Base-by-base conservation (phyloP, 2,888 invertebrate genomes). In the Drosophila melanosoma region DNA sequence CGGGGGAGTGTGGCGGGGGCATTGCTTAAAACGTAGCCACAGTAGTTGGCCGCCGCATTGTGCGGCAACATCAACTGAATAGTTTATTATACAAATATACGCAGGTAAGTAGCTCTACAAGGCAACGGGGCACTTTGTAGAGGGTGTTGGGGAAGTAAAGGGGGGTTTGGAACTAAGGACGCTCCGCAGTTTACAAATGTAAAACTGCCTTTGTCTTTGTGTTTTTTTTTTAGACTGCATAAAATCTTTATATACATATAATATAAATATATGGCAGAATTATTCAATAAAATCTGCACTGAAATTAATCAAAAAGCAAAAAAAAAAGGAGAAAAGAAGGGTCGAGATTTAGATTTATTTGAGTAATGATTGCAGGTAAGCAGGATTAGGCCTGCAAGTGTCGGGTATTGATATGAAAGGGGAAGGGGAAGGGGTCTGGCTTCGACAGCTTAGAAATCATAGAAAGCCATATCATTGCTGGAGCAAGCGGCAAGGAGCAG, bases 11-110 rank as follows among this genome's bases (percentile, higher is more conserved):
- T 4, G 2, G 38, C 1, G 29, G 10, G 15, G 69, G 26, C 23
- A 53, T n/a, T 53, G 71, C 48, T 58, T 63, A 71, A 71, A 71
- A 71, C 57, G 71, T 70, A 71, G 65, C 48, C 60, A 51, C 60
- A 52, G 74, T 74, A 52, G 74, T 74, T 74, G 51, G 35, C 36
- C 56, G 60, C 61, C 69, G 70, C 71, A 80, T 80, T 83, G 74
- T 82, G 81, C 71, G 74, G 77, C 69, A 71, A 77, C 77, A 70
- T 70, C 74, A 86, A 86, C 74, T 86, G 87, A 83, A 86, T 83
- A 83, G 87, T 81, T 85, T 85, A 86, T 85, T 82, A 85, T 72
- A 65, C 57, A 69, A 52, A 58, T 52, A 67, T 52, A 72, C 49
- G 64, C 61, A 75, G 52, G 56, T n/a, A 48, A 45, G 36, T 23